phyloP scores from a whole-genome alignment of 2,113 vertebrate species.

The Nothocercus julius region DNA sequence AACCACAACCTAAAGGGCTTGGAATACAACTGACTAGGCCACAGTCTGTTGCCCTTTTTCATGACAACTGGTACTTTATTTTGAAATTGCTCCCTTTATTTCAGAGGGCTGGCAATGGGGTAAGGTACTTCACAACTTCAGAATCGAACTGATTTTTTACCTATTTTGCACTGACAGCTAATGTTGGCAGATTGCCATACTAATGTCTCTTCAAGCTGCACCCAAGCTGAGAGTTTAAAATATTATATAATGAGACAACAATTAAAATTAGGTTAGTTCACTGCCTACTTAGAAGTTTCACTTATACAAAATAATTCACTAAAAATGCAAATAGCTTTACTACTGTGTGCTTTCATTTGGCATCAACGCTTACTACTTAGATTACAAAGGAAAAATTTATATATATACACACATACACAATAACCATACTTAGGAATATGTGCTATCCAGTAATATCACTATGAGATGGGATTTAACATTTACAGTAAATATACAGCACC shows the following conservation, averaged over 20 bases:
- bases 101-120: background rate
- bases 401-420: background rate
- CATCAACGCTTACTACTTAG: background rate
- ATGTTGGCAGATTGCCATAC: background rate
- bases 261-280: background rate
- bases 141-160: background rate
- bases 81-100: background rate
- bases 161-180: background rate
- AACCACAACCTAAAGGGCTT: background rate
- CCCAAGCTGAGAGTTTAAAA: background rate
- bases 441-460: background rate
- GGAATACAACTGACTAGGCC: background rate
- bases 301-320: background rate
- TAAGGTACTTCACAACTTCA: background rate
- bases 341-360: background rate
- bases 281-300: background rate
- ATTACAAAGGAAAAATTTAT: background rate
- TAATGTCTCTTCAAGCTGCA: background rate
- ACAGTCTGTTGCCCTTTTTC: background rate
- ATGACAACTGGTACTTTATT: background rate
- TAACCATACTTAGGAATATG: background rate
- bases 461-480: background rate
- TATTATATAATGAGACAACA: background rate
- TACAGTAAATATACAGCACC: background rate
- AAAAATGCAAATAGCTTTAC: background rate